Evolutionary conservation across 2,797 vertebrate species (phyloP).

Genomic region (Rhynchotus rufescens): DNA sequence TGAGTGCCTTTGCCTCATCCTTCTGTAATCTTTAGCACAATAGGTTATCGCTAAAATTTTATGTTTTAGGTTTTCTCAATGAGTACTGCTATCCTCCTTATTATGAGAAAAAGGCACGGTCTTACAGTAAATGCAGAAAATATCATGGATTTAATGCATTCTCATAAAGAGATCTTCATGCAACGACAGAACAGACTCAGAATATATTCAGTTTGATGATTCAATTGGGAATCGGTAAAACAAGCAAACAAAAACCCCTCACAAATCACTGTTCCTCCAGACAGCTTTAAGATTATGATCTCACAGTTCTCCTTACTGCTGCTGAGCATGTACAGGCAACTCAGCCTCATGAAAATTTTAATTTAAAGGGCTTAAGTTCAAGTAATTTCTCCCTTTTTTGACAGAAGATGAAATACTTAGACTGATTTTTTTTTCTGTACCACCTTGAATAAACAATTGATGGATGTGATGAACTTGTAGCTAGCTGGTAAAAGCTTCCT

Average conservation of each 20-base stretch:
- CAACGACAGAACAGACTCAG: background rate
- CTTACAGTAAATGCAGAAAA: background rate
- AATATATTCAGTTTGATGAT: background rate
- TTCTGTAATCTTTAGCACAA: background rate
- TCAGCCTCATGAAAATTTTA: background rate
- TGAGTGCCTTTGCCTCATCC: background rate
- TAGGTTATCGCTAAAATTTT: background rate
- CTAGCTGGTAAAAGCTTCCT: background rate
- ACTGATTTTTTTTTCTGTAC: background rate
- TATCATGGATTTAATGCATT: background rate
- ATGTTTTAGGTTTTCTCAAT: background rate
- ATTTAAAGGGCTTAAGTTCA: background rate
- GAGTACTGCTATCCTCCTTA: background rate
- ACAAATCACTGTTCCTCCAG: conserved; percentile 3
- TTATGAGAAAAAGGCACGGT: background rate
- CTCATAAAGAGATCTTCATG: background rate
- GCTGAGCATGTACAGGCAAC: background rate
- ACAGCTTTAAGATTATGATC: conserved; percentile 18
- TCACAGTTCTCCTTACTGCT: background rate
- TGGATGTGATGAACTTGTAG: background rate
- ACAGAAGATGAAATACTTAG: background rate
- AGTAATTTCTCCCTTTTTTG: background rate
- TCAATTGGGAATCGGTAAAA: background rate
- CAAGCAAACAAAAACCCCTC: background rate
- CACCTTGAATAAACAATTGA: background rate